Evolutionary conservation across 2,113 vertebrate genomes (phyloP).

Genomic region (Sciurus niger): DNA sequence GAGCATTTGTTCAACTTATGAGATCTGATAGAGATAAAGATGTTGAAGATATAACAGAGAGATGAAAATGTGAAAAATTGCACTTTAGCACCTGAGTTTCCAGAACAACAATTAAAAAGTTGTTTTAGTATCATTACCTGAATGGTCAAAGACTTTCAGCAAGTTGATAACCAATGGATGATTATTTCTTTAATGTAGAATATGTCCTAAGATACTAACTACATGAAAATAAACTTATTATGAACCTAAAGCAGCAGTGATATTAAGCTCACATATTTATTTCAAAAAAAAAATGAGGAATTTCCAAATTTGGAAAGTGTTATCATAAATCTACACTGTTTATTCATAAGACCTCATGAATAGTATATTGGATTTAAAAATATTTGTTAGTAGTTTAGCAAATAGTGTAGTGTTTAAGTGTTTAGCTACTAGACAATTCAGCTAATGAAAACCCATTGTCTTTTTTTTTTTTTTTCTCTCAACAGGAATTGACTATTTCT

Average conservation of each 20-base stretch:
- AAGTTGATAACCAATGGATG: neutral
- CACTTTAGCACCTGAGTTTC: neutral
- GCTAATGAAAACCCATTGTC: neutral
- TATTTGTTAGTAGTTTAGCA: neutral
- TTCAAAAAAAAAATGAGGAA: neutral
- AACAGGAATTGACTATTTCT: neutral
- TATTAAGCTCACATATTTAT: neutral
- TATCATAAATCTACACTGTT: neutral
- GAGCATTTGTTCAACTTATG: neutral
- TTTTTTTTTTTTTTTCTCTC: neutral
- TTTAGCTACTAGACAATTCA: neutral
- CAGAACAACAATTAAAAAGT: neutral
- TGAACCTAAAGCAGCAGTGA: neutral
- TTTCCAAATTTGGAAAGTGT: slow-evolving; percentile 28
- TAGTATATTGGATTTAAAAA: neutral
- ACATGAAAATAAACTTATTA: neutral
- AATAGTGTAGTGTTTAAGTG: neutral
- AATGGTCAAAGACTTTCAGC: neutral
- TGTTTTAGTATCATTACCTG: neutral
- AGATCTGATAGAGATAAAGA: neutral
- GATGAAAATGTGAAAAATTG: neutral
- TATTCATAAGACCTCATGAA: neutral
- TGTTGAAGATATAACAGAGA: neutral
- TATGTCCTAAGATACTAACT: neutral
- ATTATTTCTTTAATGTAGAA: neutral